Percentiles rank a stretch among this genome's conserved stretches.
Conservation (phyloP, 2,797 vertebrate species). For the Alauda arvensis region DNA sequence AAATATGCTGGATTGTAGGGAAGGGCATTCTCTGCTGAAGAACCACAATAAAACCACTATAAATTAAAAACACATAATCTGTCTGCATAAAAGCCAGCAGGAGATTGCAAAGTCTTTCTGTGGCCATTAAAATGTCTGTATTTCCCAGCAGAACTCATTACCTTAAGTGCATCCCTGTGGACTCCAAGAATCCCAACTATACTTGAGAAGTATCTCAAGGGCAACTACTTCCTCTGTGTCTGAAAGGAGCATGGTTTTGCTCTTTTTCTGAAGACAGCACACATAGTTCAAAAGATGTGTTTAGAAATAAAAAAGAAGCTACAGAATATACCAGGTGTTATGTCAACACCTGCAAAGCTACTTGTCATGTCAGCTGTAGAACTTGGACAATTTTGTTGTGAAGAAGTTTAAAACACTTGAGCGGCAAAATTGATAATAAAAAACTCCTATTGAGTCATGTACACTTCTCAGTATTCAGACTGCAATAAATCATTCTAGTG, state of each 20-base stretch:
- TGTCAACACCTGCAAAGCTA: background rate
- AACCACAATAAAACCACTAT: background rate
- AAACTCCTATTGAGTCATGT: background rate
- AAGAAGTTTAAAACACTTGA: background rate
- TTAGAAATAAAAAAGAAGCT: background rate
- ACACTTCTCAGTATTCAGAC: background rate
- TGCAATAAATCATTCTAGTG: constrained; percentile 1
- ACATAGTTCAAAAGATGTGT: background rate
- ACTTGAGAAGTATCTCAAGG: background rate
- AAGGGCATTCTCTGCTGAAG: background rate
- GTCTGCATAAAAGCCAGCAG: background rate
- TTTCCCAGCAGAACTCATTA: background rate
- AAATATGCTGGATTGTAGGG: background rate
- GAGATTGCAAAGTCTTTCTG: background rate
- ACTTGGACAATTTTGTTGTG: background rate
- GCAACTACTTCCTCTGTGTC: background rate
- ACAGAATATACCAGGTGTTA: background rate
- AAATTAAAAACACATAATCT: constrained; percentile 6
- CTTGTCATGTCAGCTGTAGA: background rate
- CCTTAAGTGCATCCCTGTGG: background rate
- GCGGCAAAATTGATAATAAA: background rate
- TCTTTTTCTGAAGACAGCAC: background rate
- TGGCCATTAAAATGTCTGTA: background rate
- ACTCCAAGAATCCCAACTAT: background rate
- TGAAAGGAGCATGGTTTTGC: background rate